These are phyloP conservation scores for Harpalus rubripes DNA, from an alignment of 2,888 invertebrate species.

Conservation along the genomic window DNA sequence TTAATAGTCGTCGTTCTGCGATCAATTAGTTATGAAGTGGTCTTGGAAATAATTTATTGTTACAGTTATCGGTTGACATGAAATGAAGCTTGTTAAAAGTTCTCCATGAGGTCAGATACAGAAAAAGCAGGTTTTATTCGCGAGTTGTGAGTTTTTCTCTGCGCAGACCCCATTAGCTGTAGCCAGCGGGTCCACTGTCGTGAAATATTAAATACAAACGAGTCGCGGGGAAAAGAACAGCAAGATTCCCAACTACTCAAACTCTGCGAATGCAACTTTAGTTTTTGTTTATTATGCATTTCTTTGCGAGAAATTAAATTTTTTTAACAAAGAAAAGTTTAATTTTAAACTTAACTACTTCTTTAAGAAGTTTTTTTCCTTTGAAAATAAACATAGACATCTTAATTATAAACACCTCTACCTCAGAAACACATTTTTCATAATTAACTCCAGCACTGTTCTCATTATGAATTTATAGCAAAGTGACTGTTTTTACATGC, in stretches of 20 bases:
- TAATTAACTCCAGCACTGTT: background rate
- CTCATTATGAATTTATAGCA: background rate
- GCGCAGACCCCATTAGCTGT: slow-evolving; percentile 46
- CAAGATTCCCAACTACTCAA: slow-evolving; percentile 31
- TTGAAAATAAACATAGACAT: background rate
- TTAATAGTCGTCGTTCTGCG: background rate
- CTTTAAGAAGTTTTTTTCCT: background rate
- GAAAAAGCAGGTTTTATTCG: slow-evolving; percentile 34
- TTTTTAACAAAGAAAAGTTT: slow-evolving; percentile 39
- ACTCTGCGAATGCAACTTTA: slow-evolving; percentile 19
- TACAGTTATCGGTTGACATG: slow-evolving; percentile 22
- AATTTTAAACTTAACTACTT: slow-evolving; percentile 33
- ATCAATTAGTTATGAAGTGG: slow-evolving; percentile 2
- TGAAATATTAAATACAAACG: slow-evolving; percentile 58
- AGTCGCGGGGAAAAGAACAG: slow-evolving; percentile 27
- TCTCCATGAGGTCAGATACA: slow-evolving; percentile 7
- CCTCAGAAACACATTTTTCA: background rate
- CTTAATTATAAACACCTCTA: slow-evolving; percentile 7
- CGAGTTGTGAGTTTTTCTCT: slow-evolving; percentile 19
- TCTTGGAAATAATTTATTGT: slow-evolving; percentile 17
- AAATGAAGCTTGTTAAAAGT: slow-evolving; percentile 24
- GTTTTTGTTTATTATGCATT: slow-evolving; percentile 43
- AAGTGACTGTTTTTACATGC: too few relatives aligned
- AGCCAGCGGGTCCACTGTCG: slow-evolving; percentile 55
- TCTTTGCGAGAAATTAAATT: slow-evolving; percentile 44